Evolutionary conservation across 1,140 invertebrate genomes (phyloP).

Genomic region (Ceratitis capitata): DNA sequence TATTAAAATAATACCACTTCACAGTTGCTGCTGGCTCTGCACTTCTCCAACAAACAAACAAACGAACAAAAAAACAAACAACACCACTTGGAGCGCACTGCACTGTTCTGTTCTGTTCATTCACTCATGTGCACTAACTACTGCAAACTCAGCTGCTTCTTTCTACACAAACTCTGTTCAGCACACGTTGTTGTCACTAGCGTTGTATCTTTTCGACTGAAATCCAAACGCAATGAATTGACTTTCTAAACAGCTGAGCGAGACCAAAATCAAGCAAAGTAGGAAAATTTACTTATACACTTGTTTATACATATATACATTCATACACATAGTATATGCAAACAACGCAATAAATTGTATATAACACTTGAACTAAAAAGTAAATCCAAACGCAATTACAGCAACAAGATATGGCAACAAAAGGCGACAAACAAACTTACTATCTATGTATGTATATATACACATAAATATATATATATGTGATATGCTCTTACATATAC

Average conservation of each 20-base stretch:
- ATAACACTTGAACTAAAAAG: not conserved
- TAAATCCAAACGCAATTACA: constrained; percentile 31
- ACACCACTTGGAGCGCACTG: not conserved
- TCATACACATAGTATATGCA: not conserved
- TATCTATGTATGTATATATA: not conserved
- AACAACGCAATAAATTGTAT: constrained; percentile 17
- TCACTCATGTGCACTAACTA: too few species aligned
- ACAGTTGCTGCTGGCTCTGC: not conserved
- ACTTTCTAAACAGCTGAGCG: constrained; percentile 43
- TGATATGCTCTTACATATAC: too few species aligned
- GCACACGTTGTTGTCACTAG: constrained; percentile 20
- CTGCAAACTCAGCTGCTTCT: not conserved
- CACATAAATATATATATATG: not conserved
- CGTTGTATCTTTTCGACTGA: constrained; percentile 28
- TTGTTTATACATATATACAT: not conserved
- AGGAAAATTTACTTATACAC: constrained; percentile 18
- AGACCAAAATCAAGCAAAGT: constrained; percentile 1
- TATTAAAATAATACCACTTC: not conserved
- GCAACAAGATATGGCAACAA: not conserved
- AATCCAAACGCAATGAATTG: constrained; percentile 26
- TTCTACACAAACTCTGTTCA: not conserved
- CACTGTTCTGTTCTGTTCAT: not conserved
- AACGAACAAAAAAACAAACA: too few species aligned
- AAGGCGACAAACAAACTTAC: too few species aligned
- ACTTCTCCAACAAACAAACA: not conserved